A percentile compares a stretch with the other conserved stretches of the same genome.
phyloP scores from a whole-genome alignment of 1,140 invertebrate species.

The Drosophila nebulosa region DNA sequence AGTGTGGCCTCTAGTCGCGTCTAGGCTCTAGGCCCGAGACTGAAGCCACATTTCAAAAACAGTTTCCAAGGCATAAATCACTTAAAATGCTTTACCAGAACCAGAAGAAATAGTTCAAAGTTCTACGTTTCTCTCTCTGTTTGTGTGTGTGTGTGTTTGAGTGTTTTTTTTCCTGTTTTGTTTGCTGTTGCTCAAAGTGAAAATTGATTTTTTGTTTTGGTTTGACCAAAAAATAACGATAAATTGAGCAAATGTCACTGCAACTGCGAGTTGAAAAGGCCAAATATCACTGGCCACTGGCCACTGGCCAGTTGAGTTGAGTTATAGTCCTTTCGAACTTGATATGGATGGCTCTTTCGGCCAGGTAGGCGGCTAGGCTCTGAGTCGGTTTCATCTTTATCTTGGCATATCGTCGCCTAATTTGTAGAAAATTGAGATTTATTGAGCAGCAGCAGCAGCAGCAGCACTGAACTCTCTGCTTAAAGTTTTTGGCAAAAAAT shows the following conservation, averaged over 20 bases:
- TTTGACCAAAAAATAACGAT: conserved; percentile 66
- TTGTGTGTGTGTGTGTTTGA: neutral
- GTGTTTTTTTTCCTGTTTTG: conserved; percentile 8
- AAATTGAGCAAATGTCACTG: conserved; percentile 76
- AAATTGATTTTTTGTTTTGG: conserved; percentile 73
- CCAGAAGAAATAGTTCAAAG: conserved; percentile 48
- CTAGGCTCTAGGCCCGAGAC: conserved; percentile 38
- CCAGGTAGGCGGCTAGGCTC: conserved; percentile 22
- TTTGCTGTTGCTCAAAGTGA: conserved; percentile 56
- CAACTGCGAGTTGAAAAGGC: conserved; percentile 5
- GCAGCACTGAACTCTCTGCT: conserved; percentile 19
- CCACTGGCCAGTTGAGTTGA: conserved; percentile 39
- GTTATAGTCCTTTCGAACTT: conserved; percentile 58
- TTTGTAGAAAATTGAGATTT: conserved; percentile 75
- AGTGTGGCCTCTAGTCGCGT: neutral
- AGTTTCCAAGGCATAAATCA: conserved; percentile 78
- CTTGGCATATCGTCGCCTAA: conserved; percentile 73
- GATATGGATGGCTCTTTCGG: conserved; percentile 68
- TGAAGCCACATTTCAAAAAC: conserved; percentile 77
- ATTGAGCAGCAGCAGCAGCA: conserved; percentile 25
- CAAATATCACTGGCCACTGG: conserved; percentile 21
- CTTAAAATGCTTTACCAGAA: conserved; percentile 57
- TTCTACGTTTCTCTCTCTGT: no score
- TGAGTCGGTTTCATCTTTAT: neutral
- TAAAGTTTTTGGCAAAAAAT: conserved; percentile 32